A percentile compares a stretch with the other conserved stretches of the same genome.
These are phyloP conservation scores for Tenthredo scrophulariae DNA, from an alignment of 2,888 invertebrate species.

Conservation along the genomic window DNA sequence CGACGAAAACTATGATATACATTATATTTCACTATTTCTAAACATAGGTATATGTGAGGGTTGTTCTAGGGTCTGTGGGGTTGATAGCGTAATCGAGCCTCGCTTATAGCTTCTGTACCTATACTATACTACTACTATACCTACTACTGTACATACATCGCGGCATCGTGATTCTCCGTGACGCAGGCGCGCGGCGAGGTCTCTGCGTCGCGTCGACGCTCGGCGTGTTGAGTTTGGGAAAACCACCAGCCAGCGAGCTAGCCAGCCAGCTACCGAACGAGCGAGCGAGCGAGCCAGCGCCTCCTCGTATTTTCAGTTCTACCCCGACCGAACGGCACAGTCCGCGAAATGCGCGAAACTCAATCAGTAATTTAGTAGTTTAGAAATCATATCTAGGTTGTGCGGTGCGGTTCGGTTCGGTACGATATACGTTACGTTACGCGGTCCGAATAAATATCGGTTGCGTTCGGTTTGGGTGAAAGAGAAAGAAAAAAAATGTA, in stretches of 20 bases:
- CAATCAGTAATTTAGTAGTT: slow-evolving; percentile 6
- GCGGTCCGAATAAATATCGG: neutral
- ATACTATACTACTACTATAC: neutral
- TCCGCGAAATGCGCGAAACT: slow-evolving; percentile 61
- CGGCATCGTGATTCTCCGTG: slow-evolving; percentile 52
- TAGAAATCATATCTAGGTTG: neutral
- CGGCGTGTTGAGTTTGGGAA: slow-evolving; percentile 11
- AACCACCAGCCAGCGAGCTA: neutral
- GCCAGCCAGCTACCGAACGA: slow-evolving; percentile 43
- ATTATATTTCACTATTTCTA: too few relatives aligned
- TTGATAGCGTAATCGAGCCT: neutral
- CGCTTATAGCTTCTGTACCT: neutral
- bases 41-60: neutral
- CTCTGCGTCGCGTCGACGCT: slow-evolving; percentile 54
- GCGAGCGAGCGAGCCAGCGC: slow-evolving; percentile 55
- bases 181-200: slow-evolving; percentile 66
- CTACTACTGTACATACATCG: neutral
- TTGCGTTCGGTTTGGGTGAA: neutral
- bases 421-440: neutral
- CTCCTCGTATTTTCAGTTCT: slow-evolving; percentile 67
- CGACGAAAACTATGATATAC: neutral
- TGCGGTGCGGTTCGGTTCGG: slow-evolving; percentile 5
- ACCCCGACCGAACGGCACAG: slow-evolving; percentile 66
- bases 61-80: neutral
- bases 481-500: neutral